Evolutionary conservation across 2,113 vertebrate genomes (phyloP).

Genomic region (Solenodon paradoxus): DNA sequence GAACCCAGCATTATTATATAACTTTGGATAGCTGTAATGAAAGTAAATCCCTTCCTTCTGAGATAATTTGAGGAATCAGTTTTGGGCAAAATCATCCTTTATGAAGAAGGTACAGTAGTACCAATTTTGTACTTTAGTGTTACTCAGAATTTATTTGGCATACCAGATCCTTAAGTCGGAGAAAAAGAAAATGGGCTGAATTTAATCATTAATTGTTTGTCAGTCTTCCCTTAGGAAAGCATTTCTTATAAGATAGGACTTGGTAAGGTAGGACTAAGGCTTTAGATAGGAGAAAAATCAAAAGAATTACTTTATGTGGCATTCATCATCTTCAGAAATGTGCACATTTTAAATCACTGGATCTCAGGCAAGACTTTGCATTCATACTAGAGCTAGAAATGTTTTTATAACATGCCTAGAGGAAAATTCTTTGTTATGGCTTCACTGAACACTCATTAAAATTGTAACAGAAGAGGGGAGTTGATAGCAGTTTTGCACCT

Average conservation of each 20-base stretch:
- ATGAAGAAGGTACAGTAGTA: background rate
- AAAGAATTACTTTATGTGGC: slow-evolving; percentile 43
- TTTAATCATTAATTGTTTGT: slow-evolving; percentile 51
- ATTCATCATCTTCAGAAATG: slow-evolving; percentile 55
- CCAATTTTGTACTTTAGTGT: background rate
- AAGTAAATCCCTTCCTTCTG: background rate
- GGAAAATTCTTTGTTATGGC: slow-evolving; percentile 70
- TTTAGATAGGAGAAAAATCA: slow-evolving; percentile 58
- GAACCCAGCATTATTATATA: background rate
- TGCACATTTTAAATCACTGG: slow-evolving; percentile 55
- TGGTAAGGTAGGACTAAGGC: background rate
- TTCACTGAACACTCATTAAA: slow-evolving; percentile 74
- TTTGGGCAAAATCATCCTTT: slow-evolving; percentile 36
- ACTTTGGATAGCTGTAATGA: background rate
- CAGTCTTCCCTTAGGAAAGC: slow-evolving; percentile 23
- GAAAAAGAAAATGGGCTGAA: slow-evolving; percentile 7
- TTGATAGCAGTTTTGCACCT: slow-evolving; percentile 73
- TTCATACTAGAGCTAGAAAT: slow-evolving; percentile 50
- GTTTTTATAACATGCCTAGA: slow-evolving; percentile 69
- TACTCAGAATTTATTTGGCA: background rate
- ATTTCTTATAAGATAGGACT: slow-evolving; percentile 39
- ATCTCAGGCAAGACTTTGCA: slow-evolving; percentile 44
- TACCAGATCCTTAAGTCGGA: background rate
- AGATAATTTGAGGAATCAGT: background rate
- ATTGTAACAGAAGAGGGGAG: slow-evolving; percentile 66